These are phyloP conservation scores for Timema cristinae DNA, from an alignment of 2,888 invertebrate species.

Conservation along the genomic window DNA sequence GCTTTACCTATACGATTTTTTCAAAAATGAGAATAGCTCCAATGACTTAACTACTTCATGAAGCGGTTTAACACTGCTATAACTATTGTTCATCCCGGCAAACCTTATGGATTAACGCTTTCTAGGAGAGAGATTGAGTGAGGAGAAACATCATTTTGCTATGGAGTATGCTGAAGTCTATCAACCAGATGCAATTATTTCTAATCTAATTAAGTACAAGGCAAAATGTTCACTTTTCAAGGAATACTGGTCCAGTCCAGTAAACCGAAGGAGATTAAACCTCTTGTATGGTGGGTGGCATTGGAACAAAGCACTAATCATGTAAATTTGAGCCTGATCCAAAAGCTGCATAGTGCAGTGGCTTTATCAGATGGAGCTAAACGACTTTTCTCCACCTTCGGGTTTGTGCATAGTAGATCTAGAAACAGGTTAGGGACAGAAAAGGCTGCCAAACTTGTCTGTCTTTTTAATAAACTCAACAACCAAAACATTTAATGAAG, in stretches of 20 bases:
- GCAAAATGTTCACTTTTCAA: neutral
- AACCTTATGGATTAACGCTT: constrained; percentile 5
- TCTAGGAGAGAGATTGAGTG: constrained; percentile 6
- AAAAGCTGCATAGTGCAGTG: neutral
- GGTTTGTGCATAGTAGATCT: constrained; percentile 4
- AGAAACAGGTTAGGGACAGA: constrained; percentile 6
- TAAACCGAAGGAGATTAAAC: constrained; percentile 5
- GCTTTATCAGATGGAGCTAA: constrained; percentile 5
- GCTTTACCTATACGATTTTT: constrained; percentile 14
- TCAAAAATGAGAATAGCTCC: constrained; percentile 2
- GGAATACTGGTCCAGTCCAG: neutral
- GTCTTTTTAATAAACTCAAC: neutral
- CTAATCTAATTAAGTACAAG: constrained; percentile 1
- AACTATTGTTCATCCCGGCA: neutral
- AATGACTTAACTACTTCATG: constrained; percentile 4
- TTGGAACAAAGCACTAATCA: constrained; percentile 8
- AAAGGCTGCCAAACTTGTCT: constrained; percentile 9
- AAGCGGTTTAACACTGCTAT: constrained; percentile 4
- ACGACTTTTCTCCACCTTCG: constrained; percentile 3
- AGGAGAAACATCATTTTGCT: neutral
- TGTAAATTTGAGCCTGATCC: neutral
- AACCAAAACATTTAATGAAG: neutral
- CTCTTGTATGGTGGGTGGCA: constrained; percentile 2
- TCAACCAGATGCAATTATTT: neutral
- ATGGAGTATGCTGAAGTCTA: constrained; percentile 8